Percentiles rank a stretch among this genome's conserved stretches.
Conservation (phyloP, 2,888 invertebrate genomes). For the Drosophila helvetica region DNA sequence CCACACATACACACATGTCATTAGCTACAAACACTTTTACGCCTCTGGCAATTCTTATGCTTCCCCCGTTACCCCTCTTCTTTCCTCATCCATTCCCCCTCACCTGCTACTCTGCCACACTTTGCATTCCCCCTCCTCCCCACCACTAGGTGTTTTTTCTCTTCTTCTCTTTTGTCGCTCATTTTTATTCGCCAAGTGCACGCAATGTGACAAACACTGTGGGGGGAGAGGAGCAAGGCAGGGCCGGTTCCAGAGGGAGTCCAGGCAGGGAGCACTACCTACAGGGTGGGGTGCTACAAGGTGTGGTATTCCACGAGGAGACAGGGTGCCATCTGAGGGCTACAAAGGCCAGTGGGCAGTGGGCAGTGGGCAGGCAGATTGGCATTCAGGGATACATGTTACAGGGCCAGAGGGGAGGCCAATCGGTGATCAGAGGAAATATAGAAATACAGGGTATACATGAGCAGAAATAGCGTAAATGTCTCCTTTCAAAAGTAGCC, state of each 20-base stretch:
- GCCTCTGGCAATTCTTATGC: conserved; percentile 47
- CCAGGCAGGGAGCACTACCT: background rate
- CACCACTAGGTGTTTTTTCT: background rate
- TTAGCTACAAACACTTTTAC: conserved; percentile 69
- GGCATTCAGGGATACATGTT: no score
- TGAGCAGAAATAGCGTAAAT: no score
- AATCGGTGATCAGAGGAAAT: no score
- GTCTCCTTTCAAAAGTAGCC: background rate
- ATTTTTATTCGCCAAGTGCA: conserved; percentile 72
- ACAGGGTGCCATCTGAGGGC: background rate
- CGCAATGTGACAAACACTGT: conserved; percentile 69
- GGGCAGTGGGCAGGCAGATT: no score
- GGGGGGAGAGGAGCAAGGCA: conserved; percentile 7
- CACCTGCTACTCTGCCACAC: background rate
- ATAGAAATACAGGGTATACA: background rate
- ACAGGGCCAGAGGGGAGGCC: background rate
- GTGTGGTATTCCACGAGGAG: background rate
- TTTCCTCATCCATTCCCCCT: background rate
- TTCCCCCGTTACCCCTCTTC: background rate
- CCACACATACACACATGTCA: conserved; percentile 48
- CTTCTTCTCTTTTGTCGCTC: conserved; percentile 27
- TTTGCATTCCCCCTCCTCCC: conserved; percentile 1
- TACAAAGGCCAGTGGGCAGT: no score
- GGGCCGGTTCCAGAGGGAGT: background rate
- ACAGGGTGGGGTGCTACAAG: background rate